phyloP scores from a whole-genome alignment of 1,140 invertebrate species.

The Harpegnathos saltator region DNA sequence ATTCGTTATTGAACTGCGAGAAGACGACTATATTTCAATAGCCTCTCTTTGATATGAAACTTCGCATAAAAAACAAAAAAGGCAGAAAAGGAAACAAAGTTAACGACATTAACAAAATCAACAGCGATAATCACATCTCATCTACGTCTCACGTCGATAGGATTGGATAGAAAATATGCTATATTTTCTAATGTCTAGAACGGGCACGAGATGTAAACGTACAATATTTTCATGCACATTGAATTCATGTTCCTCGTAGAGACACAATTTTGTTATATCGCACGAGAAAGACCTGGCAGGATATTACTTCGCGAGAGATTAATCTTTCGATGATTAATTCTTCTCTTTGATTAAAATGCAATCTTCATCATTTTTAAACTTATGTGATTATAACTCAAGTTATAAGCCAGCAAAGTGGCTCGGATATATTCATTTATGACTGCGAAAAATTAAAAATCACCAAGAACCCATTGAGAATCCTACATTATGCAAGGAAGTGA shows the following conservation, averaged over 20 bases:
- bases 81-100: no score
- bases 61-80: not conserved
- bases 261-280: constrained; percentile 8
- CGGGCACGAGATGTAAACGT: constrained; percentile 28
- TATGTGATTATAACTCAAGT: not conserved
- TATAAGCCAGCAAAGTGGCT: not conserved
- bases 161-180: constrained; percentile 34
- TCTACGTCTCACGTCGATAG: constrained; percentile 15
- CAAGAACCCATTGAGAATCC: not conserved
- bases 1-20: constrained; percentile 34
- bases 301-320: constrained; percentile 12
- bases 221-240: constrained; percentile 48
- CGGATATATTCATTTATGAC: not conserved
- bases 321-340: not conserved
- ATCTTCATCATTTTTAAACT: not conserved
- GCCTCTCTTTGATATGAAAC: not conserved
- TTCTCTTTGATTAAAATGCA: not conserved
- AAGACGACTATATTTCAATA: constrained; percentile 1
- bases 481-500: constrained; percentile 1
- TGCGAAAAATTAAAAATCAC: constrained; percentile 21
- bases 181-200: constrained; percentile 36
- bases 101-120: no score
- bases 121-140: constrained; percentile 12
- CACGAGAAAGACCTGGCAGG: constrained; percentile 34
- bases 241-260: constrained; percentile 29